A percentile compares a stretch with the other conserved stretches of the same genome.
Evolutionary conservation across 2,797 vertebrate species (phyloP).

Genomic region (Gorsachius magnificus): DNA sequence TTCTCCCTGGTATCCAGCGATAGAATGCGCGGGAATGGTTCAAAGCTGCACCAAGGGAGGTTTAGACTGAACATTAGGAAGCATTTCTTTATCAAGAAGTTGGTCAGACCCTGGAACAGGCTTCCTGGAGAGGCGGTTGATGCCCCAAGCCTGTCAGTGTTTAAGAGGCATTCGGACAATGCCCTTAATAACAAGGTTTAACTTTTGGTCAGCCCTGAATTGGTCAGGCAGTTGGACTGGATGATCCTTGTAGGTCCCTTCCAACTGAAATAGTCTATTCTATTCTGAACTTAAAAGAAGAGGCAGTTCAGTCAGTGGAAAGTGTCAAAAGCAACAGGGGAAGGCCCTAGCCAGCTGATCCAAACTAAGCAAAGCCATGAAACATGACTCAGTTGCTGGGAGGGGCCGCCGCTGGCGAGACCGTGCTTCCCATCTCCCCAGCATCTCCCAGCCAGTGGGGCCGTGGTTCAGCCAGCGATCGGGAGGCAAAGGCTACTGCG

Average conservation of each 20-base stretch:
- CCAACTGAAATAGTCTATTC: neutral
- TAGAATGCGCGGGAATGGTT: rapidly evolving
- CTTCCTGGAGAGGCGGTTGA: neutral
- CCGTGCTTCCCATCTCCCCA: neutral
- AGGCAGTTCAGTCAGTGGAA: neutral
- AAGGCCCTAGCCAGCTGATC: neutral
- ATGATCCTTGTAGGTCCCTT: neutral
- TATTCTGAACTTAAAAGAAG: neutral
- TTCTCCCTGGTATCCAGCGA: neutral
- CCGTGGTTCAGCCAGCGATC: neutral
- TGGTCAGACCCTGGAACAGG: neutral
- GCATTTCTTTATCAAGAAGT: neutral
- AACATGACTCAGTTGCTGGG: neutral
- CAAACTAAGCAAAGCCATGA: neutral
- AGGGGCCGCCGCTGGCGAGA: neutral
- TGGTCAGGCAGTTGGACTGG: neutral
- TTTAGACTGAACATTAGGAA: neutral
- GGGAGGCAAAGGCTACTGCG: neutral
- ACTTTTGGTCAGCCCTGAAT: neutral
- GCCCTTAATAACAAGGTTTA: neutral
- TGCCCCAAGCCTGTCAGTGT: neutral
- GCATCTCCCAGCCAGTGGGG: neutral
- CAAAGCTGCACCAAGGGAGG: neutral
- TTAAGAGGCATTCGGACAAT: neutral
- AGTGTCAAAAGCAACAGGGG: neutral